Conservation (phyloP, 1,140 invertebrate species). For the Lutraria rhynchaena region DNA sequence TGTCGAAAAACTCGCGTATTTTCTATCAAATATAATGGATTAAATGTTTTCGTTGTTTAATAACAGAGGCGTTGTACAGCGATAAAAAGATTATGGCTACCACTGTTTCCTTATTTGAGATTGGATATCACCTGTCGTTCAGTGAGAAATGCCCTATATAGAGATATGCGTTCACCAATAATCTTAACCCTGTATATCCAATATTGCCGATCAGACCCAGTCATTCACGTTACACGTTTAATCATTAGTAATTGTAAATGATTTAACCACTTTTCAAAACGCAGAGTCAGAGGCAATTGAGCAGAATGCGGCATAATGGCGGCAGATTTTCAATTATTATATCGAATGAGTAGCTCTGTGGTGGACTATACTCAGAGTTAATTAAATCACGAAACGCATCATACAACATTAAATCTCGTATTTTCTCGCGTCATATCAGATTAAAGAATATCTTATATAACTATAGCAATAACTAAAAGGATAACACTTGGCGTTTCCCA, state of each 20-base stretch:
- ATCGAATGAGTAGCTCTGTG: conserved; percentile 46
- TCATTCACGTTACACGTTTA: conserved; percentile 52
- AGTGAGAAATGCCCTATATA: too few relatives aligned
- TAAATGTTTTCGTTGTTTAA: too few relatives aligned
- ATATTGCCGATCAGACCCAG: conserved; percentile 3
- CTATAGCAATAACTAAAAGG: too few relatives aligned
- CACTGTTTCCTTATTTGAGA: too few relatives aligned
- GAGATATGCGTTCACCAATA: not conserved
- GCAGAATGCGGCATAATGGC: conserved; percentile 38
- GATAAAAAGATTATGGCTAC: too few relatives aligned
- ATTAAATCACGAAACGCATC: conserved; percentile 57
- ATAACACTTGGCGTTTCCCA: too few relatives aligned
- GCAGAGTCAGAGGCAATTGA: conserved; percentile 48
- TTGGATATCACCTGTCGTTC: too few relatives aligned
- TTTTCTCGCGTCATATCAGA: conserved; percentile 31
- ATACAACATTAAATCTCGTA: conserved; percentile 29
- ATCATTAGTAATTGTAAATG: conserved; percentile 59
- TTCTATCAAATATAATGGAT: too few relatives aligned
- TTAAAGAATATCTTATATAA: conserved; percentile 34
- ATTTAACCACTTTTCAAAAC: conserved; percentile 52
- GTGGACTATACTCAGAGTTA: conserved; percentile 50
- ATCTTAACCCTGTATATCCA: conserved; percentile 11
- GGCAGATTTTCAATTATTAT: conserved; percentile 55
- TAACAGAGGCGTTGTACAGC: too few relatives aligned
- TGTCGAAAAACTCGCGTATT: too few relatives aligned